Evolutionary conservation across 1,140 invertebrate genomes (phyloP), one percentile per base, ranked within the genome.

Genomic region (Berghia stephanieae): DNA sequence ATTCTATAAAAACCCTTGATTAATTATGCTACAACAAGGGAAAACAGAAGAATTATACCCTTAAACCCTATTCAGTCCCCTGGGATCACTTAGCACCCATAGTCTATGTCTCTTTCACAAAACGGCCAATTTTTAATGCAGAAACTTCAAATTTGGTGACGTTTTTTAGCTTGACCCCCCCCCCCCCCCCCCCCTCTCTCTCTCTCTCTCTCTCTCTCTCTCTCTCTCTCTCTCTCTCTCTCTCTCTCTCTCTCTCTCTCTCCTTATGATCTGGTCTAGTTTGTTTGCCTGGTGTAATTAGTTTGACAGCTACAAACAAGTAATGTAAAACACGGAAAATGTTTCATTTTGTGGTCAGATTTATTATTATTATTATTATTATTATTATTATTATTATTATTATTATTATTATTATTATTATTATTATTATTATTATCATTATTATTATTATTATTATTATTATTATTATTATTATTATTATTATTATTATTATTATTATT

Each of bases 391-490:
- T 31, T 60, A 60, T 31, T 60, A 60, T 31, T 60, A 60, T 31
- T 60, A 60, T 31, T 60, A 60, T 31, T 60, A 60, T 31, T 60
- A 60, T 31, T 60, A 60, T 31, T 60, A 60, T 31, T 60, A 60
- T 31, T 60, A 60, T 31, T 60, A 60, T 31, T 60, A 60, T 31
- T 60, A 60, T 31, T 60, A 60, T 31, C 31, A 60, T 31, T 60
- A 60, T 31, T 60, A 60, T 31, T 60, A 60, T 31, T 60, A 60
- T 31, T 60, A 60, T 31, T 60, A 60, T 31, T 60, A 60, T 31
- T 8, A 60, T 4, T 60, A 60, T 31, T 60, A 60, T 31, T 60
- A 60, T 31, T 60, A 60, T 31, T 60, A 60, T 4, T 8, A 60
- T 31, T 60, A 8, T 31, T 60, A 5, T 24, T 60, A 60, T 31